Base-by-base conservation (phyloP, 2,888 invertebrate genomes). In the Eupithecia tripunctaria region DNA sequence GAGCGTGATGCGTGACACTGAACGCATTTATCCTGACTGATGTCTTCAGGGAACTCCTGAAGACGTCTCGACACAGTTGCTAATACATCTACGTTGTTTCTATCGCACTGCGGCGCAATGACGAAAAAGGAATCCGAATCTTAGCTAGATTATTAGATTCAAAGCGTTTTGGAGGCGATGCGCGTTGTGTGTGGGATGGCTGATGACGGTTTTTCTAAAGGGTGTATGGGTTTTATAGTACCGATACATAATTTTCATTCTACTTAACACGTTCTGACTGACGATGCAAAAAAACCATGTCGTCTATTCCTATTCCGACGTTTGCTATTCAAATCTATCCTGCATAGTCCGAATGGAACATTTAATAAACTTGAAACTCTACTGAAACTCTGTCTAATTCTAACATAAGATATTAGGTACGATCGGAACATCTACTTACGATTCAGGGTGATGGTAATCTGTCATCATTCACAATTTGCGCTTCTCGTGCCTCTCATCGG, bases 1-100 rank as follows among this genome's bases (percentile, higher is more conserved):
- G 86, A 82, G 87, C 89, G 88, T 88, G 86, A 86, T 88, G 87
- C 89, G 88, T 88, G 86, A 85, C 89, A 73, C 85, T 88, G 85
- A 80, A 82, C 84, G 79, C 79, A 86, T 86, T 86, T 84, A 85
- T 77, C 62, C 68, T 74, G 32, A 67, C 68, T 74, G 29, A 68
- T 63, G 43, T 72, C 68, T 76, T 74, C 73, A 68, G 32, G 60
- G 75, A 74, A 71, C 63, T 38, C 25, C 65, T 67, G 56, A 25
- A 56, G 56, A 56, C 56, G 25, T 25, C 1, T 47, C 43, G 5
- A 51, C 51, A 51, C 51, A 14, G 10, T 25, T 25, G 47, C 10
- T 51, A 10, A 47, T 2, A 8, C 47, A 47, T n/a, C 2, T 47
- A 43, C 43, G 47, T n/a, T 8, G 15, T 51, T 51, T 51, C 10